Percentiles rank a stretch among this genome's conserved stretches.
phyloP scores from a whole-genome alignment of 2,113 vertebrate species.

The Puntigrus tetrazona region DNA sequence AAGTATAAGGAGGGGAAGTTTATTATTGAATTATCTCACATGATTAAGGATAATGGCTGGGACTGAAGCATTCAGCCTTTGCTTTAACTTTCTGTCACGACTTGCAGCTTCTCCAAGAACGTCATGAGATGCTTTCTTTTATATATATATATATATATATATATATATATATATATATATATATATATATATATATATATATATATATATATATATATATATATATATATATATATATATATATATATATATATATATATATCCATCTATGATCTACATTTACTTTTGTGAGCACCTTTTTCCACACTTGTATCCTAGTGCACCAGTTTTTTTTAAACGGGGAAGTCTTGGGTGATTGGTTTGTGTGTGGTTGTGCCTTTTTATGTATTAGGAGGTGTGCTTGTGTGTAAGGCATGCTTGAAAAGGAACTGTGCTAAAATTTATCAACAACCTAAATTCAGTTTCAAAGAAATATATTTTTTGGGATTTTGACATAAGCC shows the following conservation, averaged over 20 bases:
- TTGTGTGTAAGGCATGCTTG: constrained; percentile 2
- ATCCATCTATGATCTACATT: constrained; percentile 23
- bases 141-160: constrained; percentile 11
- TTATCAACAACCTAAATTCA: constrained; percentile 12
- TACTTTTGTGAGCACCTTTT: constrained; percentile 48
- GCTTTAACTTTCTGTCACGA: constrained; percentile 67
- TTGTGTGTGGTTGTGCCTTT: not conserved
- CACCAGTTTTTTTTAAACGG: constrained; percentile 2
- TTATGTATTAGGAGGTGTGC: not conserved
- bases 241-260: constrained; percentile 26
- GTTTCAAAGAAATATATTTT: not conserved
- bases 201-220: too few species aligned
- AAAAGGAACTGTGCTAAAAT: constrained; percentile 1
- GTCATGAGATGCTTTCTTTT: constrained; percentile 72
- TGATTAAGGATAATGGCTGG: constrained; percentile 99
- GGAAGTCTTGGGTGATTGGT: not conserved
- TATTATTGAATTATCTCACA: constrained; percentile 99
- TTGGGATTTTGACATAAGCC: not conserved
- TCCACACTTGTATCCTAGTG: constrained; percentile 38
- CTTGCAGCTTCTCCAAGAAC: constrained; percentile 69
- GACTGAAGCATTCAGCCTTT: constrained; percentile 78
- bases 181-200: too few species aligned
- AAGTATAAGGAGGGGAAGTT: constrained; percentile 99
- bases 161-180: not conserved
- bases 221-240: not conserved